These are phyloP conservation scores for Halcyon smyrnensis DNA, from an alignment of 2,797 vertebrate species.

Conservation along the genomic window DNA sequence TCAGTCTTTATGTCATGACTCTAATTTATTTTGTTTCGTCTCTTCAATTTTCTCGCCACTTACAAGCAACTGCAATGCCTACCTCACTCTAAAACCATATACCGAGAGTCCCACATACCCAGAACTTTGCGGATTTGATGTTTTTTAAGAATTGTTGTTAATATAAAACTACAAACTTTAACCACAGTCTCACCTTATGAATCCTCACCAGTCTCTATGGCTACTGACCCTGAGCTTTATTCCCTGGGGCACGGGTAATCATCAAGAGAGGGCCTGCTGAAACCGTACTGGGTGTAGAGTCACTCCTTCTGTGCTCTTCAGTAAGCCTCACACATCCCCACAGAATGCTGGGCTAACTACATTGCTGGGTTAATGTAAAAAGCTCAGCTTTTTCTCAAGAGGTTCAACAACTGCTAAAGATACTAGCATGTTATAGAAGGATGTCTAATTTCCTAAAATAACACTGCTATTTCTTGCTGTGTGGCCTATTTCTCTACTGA, in stretches of 20 bases:
- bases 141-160: neutral
- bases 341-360: neutral
- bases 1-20: accelerated
- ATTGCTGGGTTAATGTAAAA: neutral
- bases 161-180: neutral
- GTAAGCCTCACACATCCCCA: neutral
- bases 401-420: neutral
- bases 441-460: neutral
- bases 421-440: neutral
- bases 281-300: neutral
- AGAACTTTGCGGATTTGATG: neutral
- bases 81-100: neutral
- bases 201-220: neutral
- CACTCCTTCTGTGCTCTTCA: neutral
- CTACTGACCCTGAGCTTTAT: neutral
- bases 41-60: neutral
- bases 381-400: neutral
- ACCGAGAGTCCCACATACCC: neutral
- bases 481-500: neutral
- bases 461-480: neutral
- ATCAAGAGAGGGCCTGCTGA: neutral
- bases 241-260: neutral
- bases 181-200: neutral
- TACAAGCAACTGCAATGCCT: neutral
- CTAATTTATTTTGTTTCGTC: neutral